Conservation (phyloP, 2,113 vertebrate genomes). For the Actenoides lindsayi region DNA sequence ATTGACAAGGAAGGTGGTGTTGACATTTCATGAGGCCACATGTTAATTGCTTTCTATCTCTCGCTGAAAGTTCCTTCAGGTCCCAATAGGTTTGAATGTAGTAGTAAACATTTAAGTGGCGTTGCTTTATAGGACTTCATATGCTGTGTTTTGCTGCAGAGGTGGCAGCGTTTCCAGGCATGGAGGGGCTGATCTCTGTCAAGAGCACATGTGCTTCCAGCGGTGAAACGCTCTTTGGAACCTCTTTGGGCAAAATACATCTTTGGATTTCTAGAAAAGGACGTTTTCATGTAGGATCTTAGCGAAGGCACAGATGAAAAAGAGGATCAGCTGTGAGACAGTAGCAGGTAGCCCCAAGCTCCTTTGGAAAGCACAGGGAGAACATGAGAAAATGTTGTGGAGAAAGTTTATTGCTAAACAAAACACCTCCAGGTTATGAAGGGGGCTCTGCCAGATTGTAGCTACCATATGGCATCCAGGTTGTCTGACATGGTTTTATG, state of each 20-base stretch:
- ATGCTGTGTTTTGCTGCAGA: neutral
- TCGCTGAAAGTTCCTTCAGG: neutral
- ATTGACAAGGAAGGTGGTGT: neutral
- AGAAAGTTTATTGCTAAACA: neutral
- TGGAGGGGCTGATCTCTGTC: neutral
- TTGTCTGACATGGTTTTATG: neutral
- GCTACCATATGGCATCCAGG: slow-evolving; percentile 31
- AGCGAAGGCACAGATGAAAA: neutral
- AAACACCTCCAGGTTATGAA: neutral
- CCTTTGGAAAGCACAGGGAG: neutral
- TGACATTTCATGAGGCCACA: neutral
- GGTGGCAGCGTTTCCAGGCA: neutral
- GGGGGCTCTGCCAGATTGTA: neutral
- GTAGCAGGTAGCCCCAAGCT: neutral
- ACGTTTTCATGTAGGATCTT: accelerated
- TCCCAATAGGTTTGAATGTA: neutral
- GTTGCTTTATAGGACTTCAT: neutral
- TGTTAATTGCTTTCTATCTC: neutral
- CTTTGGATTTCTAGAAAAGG: neutral
- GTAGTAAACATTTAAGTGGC: neutral
- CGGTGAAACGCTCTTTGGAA: neutral
- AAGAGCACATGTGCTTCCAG: neutral
- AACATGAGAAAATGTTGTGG: accelerated
- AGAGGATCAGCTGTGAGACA: neutral
- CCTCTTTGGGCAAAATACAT: neutral